A percentile compares a stretch with the other conserved stretches of the same genome.
Conservation (phyloP, 2,797 vertebrate genomes). For the Pempheris klunzingeri region DNA sequence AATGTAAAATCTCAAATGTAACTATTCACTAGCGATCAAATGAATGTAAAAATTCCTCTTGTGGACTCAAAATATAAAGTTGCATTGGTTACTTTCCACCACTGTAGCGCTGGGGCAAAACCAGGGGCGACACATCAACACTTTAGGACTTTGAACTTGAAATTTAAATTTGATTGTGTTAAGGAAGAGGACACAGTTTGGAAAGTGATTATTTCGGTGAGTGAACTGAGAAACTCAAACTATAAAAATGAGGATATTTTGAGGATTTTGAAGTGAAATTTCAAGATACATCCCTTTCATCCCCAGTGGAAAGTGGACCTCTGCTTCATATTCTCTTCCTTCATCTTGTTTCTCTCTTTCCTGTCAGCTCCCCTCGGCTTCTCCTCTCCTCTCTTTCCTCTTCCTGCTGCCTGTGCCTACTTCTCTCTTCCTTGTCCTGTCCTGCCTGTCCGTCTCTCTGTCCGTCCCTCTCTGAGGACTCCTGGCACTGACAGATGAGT, state of each 20-base stretch:
- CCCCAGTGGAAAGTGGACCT: neutral
- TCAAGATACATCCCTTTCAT: neutral
- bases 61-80: neutral
- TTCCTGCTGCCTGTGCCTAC: slow-evolving; percentile 15
- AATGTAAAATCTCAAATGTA: too few relatives aligned
- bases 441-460: slow-evolving; percentile 6
- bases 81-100: neutral
- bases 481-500: slow-evolving; percentile 57
- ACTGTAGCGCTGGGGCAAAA: neutral
- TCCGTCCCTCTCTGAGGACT: slow-evolving; percentile 43
- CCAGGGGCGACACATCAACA: neutral
- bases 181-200: neutral
- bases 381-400: neutral
- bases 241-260: slow-evolving; percentile 5
- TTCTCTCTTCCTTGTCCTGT: slow-evolving; percentile 12
- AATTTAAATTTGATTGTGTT: neutral
- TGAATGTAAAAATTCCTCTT: too few relatives aligned
- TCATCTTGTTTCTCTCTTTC: slow-evolving; percentile 23
- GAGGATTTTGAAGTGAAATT: slow-evolving; percentile 3
- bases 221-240: neutral
- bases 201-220: slow-evolving; percentile 7
- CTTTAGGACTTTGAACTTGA: slow-evolving; percentile 8
- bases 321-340: slow-evolving; percentile 9
- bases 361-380: neutral
- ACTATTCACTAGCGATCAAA: too few relatives aligned